Conservation (phyloP, 2,888 invertebrate genomes). For the Pardosa pseudoannulata region DNA sequence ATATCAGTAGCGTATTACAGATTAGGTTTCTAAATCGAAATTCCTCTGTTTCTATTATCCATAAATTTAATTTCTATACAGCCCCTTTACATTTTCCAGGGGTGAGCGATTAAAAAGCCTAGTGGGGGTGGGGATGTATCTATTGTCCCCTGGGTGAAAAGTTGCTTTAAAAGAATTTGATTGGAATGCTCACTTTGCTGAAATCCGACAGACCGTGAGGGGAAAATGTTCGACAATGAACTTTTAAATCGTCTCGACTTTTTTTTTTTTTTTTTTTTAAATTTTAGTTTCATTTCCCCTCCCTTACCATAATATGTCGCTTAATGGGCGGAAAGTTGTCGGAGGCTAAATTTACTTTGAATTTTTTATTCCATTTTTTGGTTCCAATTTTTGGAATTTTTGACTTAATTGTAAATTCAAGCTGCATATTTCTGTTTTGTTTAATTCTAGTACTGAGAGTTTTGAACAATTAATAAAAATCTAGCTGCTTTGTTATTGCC, state of each 20-base stretch:
- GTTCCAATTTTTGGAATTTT: neutral
- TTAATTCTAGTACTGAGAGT: too few relatives aligned
- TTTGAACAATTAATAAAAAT: too few relatives aligned
- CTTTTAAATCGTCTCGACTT: slow-evolving; percentile 21
- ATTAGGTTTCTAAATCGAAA: too few relatives aligned
- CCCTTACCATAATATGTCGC: neutral
- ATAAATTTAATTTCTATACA: neutral
- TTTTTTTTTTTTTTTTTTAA: neutral
- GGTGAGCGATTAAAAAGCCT: slow-evolving; percentile 46
- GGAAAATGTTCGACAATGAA: slow-evolving; percentile 37
- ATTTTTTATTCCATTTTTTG: neutral
- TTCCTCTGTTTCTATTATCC: neutral
- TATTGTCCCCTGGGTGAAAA: slow-evolving; percentile 37
- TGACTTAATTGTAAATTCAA: neutral
- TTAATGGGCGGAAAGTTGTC: neutral
- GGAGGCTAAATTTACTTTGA: neutral
- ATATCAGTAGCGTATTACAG: too few relatives aligned
- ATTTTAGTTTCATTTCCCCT: neutral
- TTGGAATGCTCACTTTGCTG: slow-evolving; percentile 48
- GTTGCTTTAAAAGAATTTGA: slow-evolving; percentile 58
- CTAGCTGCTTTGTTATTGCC: too few relatives aligned
- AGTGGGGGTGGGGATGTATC: slow-evolving; percentile 21
- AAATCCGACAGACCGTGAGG: slow-evolving; percentile 50
- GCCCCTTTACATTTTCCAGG: neutral
- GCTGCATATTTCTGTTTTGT: too few relatives aligned